Evolutionary conservation across 2,113 vertebrate species (phyloP), one percentile per base, ranked within the genome.

Genomic region (Apistogramma diplotaenia): DNA sequence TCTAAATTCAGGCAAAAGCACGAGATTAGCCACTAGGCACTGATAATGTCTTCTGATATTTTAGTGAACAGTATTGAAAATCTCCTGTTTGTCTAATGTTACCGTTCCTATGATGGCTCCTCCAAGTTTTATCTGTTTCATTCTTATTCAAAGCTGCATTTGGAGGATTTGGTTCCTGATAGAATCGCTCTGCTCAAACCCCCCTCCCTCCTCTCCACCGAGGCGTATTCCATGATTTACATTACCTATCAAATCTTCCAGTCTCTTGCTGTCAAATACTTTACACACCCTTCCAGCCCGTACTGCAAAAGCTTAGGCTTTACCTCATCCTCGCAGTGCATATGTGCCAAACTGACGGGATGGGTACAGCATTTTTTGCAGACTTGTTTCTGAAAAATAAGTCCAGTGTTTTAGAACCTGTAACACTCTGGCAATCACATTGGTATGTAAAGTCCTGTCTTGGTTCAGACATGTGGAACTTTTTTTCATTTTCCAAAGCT

Each of bases 401-500:
- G 60, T 91, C 78, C 16, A 61, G 53, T 82, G 78, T 85, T 91
- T 91, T 87, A 62, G 79, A 88, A 83, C 62, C 78, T 73, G 82
- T n/a, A 86, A 84, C 89, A 84, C 74, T 85, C 83, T 59, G 82
- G 51, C 70, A 57, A 60, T 91, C 89, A 85, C 82, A 93, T 92
- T 93, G 84, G 83, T 89, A 94, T 94, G 92, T 89, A 85, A 93
- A 94, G 87, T 89, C 85, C 81, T 79, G 76, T 92, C 88, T 91
- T 23, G 78, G 54, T 86, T 87, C 80, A 88, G 76, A 88, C 83
- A 86, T 84, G 87, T 90, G 87, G 83, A 93, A 87, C 84, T 91
- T 90, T 89, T 84, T 58, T 61, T 54, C 74, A 84, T 74, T 91
- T 81, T 84, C 37, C 31, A 62, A 82, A 37, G 82, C 81, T 79